phyloP scores from a whole-genome alignment of 1,140 invertebrate species.

The Harlomillsia oculata region DNA sequence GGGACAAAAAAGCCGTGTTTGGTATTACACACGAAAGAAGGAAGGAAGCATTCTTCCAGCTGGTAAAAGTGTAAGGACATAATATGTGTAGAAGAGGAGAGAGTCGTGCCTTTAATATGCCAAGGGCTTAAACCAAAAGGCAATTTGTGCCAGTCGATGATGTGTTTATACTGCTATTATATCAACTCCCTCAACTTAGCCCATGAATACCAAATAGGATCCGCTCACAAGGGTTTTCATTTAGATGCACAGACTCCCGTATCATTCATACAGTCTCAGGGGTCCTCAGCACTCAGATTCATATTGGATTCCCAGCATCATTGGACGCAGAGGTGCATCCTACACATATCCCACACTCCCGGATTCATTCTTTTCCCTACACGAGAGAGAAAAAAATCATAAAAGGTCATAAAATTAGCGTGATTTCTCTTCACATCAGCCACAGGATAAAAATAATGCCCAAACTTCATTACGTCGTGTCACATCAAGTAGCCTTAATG shows the following conservation, averaged over 20 bases:
- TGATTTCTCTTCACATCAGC: slow-evolving; percentile 24
- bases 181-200: slow-evolving; percentile 25
- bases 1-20: not conserved
- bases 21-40: no score
- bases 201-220: slow-evolving; percentile 28
- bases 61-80: not conserved
- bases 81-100: not conserved
- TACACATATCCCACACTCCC: not conserved
- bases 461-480: slow-evolving; percentile 12
- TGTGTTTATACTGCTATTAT: slow-evolving; percentile 33
- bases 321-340: no score
- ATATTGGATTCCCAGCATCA: no score
- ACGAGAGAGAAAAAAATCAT: slow-evolving; percentile 12
- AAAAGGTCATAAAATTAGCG: slow-evolving; percentile 32
- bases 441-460: slow-evolving; percentile 4
- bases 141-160: slow-evolving; percentile 31
- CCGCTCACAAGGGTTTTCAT: not conserved
- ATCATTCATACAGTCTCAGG: not conserved
- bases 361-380: not conserved
- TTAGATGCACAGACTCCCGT: not conserved
- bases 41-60: not conserved
- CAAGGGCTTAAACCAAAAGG: slow-evolving; percentile 23
- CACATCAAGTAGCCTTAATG: slow-evolving; percentile 10
- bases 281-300: not conserved
- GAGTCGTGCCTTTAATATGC: slow-evolving; percentile 1